Evolutionary conservation across 2,797 vertebrate species (phyloP).

Genomic region (Hemibagrus guttatus): DNA sequence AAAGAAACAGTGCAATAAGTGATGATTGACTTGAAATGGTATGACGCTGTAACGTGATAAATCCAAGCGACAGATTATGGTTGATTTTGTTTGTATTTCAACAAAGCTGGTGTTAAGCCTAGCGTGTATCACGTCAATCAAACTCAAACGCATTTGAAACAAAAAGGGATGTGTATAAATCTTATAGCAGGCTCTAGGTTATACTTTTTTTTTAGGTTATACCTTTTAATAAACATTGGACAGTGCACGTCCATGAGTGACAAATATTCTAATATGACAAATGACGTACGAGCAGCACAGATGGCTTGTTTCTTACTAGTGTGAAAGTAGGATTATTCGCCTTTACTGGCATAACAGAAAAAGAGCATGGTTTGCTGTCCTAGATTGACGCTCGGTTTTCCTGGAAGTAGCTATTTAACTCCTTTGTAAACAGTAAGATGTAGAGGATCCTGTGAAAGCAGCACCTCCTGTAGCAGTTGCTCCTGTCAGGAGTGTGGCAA

Average conservation of each 20-base stretch:
- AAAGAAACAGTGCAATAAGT: background rate
- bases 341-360: background rate
- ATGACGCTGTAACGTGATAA: background rate
- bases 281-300: background rate
- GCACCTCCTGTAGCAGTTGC: conserved; percentile 30
- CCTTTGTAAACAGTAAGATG: conserved; percentile 47
- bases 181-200: background rate
- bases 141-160: background rate
- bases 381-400: conserved; percentile 1
- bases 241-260: background rate
- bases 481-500: conserved; percentile 41
- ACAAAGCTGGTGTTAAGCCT: background rate
- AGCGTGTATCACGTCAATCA: background rate
- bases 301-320: background rate
- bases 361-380: conserved; percentile 11
- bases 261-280: background rate
- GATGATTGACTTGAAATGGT: background rate
- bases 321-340: background rate
- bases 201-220: too few relatives aligned
- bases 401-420: conserved; percentile 46
- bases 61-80: background rate
- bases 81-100: background rate
- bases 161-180: background rate
- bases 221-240: background rate
- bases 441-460: conserved; percentile 28